Evolutionary conservation across 1,140 invertebrate genomes (phyloP), one percentile per base, ranked within the genome.

Genomic region (Drosophila lacteicornis): DNA sequence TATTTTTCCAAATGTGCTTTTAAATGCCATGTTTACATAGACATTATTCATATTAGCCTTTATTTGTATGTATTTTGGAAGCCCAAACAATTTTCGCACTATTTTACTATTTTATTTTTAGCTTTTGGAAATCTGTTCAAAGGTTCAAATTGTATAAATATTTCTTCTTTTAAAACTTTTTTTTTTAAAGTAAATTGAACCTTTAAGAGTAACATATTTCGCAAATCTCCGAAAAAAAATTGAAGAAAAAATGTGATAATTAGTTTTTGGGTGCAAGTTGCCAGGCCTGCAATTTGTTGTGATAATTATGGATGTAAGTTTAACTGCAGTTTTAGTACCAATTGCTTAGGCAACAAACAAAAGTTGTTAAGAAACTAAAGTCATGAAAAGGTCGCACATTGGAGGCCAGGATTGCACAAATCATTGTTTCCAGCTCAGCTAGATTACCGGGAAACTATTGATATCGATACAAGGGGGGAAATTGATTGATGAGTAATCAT

Each of bases 1-100:
- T 56, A 77, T 45, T 60, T 75, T 63, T 60, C n/a, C 22, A 56
- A 59, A 60, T 25, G 40, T 71, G 45, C 36, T 65, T 68, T 69
- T 43, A 42, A 51, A 25, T 69, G 36, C 62, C n/a, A 25, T 51
- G 46, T 68, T 68, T 68, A 68, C 17, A 67, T 25, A 22, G 19
- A 25, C 61, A 25, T 22, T 42, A 43, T 30, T 42, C 13, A n/a
- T 33, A 17, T 4, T 27, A 40, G 25, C 13, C 6, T 42, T 19
- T 42, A 17, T 19, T 25, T 63, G 33, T 30, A 19, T 56, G 19
- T 40, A 30, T 33, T 61, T 19, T 13, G 11, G 5, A 9, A 38
- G n/a, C 25, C 17, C 11, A 57, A 57, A 57, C 55, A 57, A 25
- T 55, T 38, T 13, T 53, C 6, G 30, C 1, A 19, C 1, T 56